Conservation (phyloP, 2,888 invertebrate genomes). For the Cerastis leucographa region DNA sequence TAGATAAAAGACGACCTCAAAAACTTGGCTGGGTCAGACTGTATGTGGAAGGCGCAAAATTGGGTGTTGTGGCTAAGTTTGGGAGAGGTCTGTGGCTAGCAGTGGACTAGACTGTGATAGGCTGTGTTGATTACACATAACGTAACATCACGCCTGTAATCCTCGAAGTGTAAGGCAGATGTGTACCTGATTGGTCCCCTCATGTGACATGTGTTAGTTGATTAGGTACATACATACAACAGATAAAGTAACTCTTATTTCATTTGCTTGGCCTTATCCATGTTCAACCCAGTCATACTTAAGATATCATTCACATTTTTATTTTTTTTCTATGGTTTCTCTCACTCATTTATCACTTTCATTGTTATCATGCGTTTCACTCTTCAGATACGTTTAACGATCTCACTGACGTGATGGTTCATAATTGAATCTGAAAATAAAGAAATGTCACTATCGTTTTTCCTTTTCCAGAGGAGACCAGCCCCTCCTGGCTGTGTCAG, state of each 20-base stretch:
- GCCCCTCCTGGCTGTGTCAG: conserved; percentile 93
- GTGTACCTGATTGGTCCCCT: no score
- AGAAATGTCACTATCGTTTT: not conserved
- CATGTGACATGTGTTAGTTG: not conserved
- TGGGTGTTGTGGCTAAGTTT: not conserved
- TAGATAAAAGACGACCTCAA: not conserved
- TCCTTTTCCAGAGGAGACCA: conserved; percentile 88
- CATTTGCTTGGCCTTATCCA: not conserved
- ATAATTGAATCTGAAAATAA: not conserved
- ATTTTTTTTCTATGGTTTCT: not conserved
- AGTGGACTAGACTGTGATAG: not conserved
- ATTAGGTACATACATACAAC: not conserved
- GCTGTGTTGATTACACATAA: no score
- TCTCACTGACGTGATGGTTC: not conserved
- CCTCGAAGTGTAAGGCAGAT: no score
- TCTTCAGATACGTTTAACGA: not conserved
- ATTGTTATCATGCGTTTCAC: not conserved
- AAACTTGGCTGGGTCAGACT: not conserved
- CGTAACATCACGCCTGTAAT: no score
- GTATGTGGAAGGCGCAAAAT: not conserved
- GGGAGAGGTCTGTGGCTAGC: not conserved
- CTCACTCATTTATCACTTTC: not conserved
- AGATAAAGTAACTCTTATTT: not conserved
- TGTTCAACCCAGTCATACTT: not conserved
- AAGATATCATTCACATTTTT: not conserved